Percentiles rank a stretch among this genome's conserved stretches.
phyloP scores from a whole-genome alignment of 2,797 vertebrate species.

The Anabas testudineus region DNA sequence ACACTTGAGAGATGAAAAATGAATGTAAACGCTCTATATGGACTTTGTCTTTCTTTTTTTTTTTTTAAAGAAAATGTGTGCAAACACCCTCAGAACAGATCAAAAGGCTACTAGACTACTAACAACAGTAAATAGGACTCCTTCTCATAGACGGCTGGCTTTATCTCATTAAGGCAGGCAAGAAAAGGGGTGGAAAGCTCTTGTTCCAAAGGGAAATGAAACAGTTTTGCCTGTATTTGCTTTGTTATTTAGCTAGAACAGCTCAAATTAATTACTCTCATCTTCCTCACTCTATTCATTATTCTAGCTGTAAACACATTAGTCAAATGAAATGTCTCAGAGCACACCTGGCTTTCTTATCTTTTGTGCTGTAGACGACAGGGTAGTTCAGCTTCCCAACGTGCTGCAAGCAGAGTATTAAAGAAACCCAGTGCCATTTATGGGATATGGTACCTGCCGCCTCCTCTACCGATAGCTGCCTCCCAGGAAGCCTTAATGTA shows the following conservation, averaged over 20 bases:
- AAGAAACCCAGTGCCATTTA: slow-evolving; percentile 59
- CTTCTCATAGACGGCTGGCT: slow-evolving; percentile 73
- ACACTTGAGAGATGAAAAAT: neutral
- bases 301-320: slow-evolving; percentile 79
- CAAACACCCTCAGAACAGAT: slow-evolving; percentile 72
- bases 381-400: slow-evolving; percentile 41
- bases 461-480: slow-evolving; percentile 71
- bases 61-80: slow-evolving; percentile 45
- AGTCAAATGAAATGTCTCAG: slow-evolving; percentile 75
- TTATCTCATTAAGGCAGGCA: slow-evolving; percentile 78
- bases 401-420: slow-evolving; percentile 58
- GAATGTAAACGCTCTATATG: slow-evolving; percentile 10
- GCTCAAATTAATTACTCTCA: slow-evolving; percentile 81
- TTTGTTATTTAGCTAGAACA: slow-evolving; percentile 81
- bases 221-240: slow-evolving; percentile 82
- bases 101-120: slow-evolving; percentile 62
- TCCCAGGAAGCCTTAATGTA: slow-evolving; percentile 86
- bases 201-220: slow-evolving; percentile 77
- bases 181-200: slow-evolving; percentile 18
- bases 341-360: slow-evolving; percentile 80
- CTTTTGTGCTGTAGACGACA: slow-evolving; percentile 28
- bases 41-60: slow-evolving; percentile 40
- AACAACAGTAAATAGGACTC: slow-evolving; percentile 71
- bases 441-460: slow-evolving; percentile 63
- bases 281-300: slow-evolving; percentile 75